These are phyloP conservation scores for Dexiosoma caninum DNA, from an alignment of 2,888 invertebrate species.

Conservation along the genomic window DNA sequence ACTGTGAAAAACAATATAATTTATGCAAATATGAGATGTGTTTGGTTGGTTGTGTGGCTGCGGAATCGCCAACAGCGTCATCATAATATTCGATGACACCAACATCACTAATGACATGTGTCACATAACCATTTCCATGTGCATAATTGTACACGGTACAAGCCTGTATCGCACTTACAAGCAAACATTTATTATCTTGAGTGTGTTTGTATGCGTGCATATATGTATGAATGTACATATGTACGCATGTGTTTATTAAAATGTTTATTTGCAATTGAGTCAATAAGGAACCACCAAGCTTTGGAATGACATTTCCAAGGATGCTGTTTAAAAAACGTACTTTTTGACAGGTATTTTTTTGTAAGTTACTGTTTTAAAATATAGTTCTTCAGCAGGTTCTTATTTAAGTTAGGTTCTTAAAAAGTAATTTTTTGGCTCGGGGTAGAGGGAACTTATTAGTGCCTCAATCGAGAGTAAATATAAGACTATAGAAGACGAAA, in stretches of 20 bases:
- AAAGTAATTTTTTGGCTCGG: too few species aligned
- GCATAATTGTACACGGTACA: background rate
- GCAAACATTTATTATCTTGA: background rate
- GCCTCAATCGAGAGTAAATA: too few species aligned
- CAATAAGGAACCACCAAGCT: background rate
- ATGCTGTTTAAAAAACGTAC: too few species aligned
- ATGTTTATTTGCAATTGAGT: background rate
- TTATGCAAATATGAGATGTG: background rate
- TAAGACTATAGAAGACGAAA: too few species aligned
- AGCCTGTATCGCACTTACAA: too few species aligned
- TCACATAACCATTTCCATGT: constrained; percentile 32
- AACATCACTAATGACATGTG: constrained; percentile 60
- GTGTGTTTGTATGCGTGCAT: background rate
- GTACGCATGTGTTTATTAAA: background rate
- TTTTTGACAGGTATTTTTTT: too few species aligned
- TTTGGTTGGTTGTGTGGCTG: background rate
- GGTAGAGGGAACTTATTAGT: too few species aligned
- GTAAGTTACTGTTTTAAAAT: too few species aligned
- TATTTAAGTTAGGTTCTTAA: too few species aligned
- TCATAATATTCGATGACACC: constrained; percentile 40
- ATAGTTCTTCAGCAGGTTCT: too few species aligned
- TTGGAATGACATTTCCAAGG: too few species aligned
- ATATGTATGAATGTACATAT: background rate
- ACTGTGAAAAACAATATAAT: background rate
- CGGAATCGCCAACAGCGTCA: background rate